Base-by-base conservation (phyloP, 1,140 invertebrate genomes). In the Parasteatoda tepidariorum region DNA sequence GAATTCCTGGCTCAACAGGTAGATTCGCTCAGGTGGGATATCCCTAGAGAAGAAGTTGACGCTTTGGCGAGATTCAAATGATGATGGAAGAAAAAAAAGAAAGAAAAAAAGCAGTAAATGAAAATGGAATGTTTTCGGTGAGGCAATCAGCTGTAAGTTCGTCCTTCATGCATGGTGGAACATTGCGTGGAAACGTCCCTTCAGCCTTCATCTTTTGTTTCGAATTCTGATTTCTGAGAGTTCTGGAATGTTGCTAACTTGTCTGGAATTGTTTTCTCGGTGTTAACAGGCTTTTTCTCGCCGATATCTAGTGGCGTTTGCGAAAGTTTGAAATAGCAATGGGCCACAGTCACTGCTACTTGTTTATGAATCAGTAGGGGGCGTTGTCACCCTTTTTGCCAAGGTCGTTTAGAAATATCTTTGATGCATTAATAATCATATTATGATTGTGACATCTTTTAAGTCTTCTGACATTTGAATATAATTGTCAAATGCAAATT, bases 151-250 rank as follows among this genome's bases (percentile, higher is more conserved):
- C 26, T 11, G 18, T 31, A 34, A n/a, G 57, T 22, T n/a, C 28
- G 48, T 57, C 48, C 68, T 71, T 71, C 68, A 71, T 71, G 68
- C 48, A 11, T 71, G 38, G 67, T 7, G 22, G 67, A 26, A 22
- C 38, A 38, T 70, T 24, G 67, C 67, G 67, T 68, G 66, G 15
- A 33, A 11, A 54, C 67, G 30, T 24, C 38, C 18, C 28, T 15
- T 28, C 41, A 71, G 11, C 55, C 22, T 48, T 24, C 11, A 0
- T n/a, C 5, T 34, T 55, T 55, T 71, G 48, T 71, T 71, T 54
- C 22, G 41, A 31, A 55, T 55, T 57, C 26, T 15, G 7, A 57
- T 68, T 48, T 48, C 38, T 13, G 34, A 38, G 18, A 41, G 66
- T 24, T 41, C 41, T 48, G 66, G 66, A 68, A 68, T 48, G n/a